Percentiles rank a stretch among this genome's conserved stretches.
Conservation (phyloP, 2,888 invertebrate species). For the Ditylenchus weischeri region DNA sequence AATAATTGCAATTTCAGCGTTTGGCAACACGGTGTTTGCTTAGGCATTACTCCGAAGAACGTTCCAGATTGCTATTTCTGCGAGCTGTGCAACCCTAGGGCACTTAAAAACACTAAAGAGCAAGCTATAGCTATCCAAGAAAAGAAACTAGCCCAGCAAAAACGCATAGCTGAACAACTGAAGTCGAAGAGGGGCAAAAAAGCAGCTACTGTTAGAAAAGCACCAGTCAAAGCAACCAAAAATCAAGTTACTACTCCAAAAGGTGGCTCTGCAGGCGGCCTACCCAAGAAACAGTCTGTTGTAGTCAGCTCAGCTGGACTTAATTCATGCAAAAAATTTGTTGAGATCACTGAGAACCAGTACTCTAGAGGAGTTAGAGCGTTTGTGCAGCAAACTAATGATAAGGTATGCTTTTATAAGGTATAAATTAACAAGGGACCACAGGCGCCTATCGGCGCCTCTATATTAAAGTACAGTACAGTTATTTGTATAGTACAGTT, state of each 20-base stretch:
- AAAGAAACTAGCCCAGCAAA: conserved; percentile 7
- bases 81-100: conserved; percentile 23
- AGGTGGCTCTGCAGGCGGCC: too few species aligned
- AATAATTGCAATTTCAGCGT: conserved; percentile 17
- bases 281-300: background rate
- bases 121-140: conserved; percentile 25
- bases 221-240: too few species aligned
- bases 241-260: too few species aligned
- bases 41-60: conserved; percentile 11
- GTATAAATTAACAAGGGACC: too few species aligned
- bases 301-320: background rate
- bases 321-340: conserved; percentile 10
- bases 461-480: too few species aligned
- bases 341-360: conserved; percentile 15
- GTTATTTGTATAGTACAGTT: too few species aligned
- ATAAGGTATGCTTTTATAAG: background rate
- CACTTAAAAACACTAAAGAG: conserved; percentile 13
- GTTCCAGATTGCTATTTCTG: conserved; percentile 24
- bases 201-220: background rate
- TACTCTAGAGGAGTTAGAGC: conserved; percentile 20
- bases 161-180: background rate
- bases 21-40: conserved; percentile 27
- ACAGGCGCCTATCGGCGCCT: too few species aligned
- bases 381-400: conserved; percentile 7
- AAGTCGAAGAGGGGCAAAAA: conserved; percentile 11